These are phyloP conservation scores for Montifringilla adamsi DNA, from an alignment of 2,113 vertebrate genomes.

Conservation along the genomic window DNA sequence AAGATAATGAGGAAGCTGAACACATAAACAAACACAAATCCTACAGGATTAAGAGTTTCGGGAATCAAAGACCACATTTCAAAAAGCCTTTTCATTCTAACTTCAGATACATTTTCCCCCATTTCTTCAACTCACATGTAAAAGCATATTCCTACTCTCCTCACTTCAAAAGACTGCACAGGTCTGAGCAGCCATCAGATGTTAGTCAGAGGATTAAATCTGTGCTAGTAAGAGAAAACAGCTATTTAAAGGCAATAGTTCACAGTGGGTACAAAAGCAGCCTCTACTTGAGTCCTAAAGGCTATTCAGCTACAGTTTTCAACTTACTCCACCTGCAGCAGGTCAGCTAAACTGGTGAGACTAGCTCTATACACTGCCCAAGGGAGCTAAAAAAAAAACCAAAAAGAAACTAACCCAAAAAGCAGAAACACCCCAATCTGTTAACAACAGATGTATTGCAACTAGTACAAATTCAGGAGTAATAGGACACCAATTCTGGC, in stretches of 20 bases:
- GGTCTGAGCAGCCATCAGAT: background rate
- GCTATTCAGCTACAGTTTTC: background rate
- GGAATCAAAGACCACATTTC: background rate
- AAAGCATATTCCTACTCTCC: background rate
- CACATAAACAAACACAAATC: slow-evolving; percentile 38
- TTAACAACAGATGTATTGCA: background rate
- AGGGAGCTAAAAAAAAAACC: background rate
- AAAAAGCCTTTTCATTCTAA: background rate
- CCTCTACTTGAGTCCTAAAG: background rate
- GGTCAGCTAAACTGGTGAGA: background rate
- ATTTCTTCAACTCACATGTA: background rate
- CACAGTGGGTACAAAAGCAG: background rate
- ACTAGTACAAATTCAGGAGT: background rate
- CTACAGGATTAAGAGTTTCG: slow-evolving; percentile 12
- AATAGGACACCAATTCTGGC: background rate
- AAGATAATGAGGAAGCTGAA: slow-evolving; percentile 5
- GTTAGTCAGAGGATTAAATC: background rate
- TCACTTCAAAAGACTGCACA: background rate
- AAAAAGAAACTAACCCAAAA: background rate
- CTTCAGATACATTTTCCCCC: background rate
- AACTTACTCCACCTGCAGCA: background rate
- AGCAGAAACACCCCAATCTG: background rate
- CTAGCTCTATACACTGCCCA: background rate
- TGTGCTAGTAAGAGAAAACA: background rate
- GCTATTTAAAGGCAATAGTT: background rate